Base-by-base conservation (phyloP, 2,797 vertebrate species). In the Siniperca obscura region DNA sequence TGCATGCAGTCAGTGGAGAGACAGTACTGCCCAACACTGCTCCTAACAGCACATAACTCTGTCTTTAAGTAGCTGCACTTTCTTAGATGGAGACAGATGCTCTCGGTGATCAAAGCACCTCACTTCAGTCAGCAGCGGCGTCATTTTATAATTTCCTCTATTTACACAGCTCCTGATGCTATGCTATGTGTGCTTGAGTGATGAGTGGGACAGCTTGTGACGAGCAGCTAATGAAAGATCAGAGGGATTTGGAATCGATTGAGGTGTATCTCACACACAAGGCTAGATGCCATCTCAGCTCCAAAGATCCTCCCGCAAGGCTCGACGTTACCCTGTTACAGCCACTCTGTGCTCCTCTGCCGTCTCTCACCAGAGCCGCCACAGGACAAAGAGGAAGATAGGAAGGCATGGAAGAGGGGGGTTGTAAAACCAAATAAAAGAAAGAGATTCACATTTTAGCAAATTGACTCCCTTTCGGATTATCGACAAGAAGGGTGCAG, bases 401-500 rank as follows among this genome's bases (percentile, higher is more conserved):
- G 68, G 30, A 56, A 72, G 65, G 72, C 25, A 66, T 68, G 59
- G 77, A 80, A 30, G 19, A 38, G 42, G 13, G 25, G 7, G 21
- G 27, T 8, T 36, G 70, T 27, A 10, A 64, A 77, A 48, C 50
- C 27, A 68, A 85, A 79, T 53, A 60, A 80, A 80, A 86, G 73
- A 82, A 86, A 78, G 88, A 90, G 77, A 89, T 86, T 88, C 90
- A 71, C 91, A 84, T 90, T 93, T 91, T 95, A 86, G 83, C 90
- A 94, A 95, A 95, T 90, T 76, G 80, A 92, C 80, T 93, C 91
- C 80, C 76, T 91, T 90, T 92, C 67, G 86, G 92, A 93, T 96
- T 97, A 96, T 96, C 0, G 90, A 96, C 89, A 90, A 91, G 74
- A 94, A 89, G 70, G 73, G 78, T n/a, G 61, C 86, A 68, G n/a